These are phyloP conservation scores for Idaea straminata DNA, from an alignment of 2,888 invertebrate genomes.

Conservation along the genomic window DNA sequence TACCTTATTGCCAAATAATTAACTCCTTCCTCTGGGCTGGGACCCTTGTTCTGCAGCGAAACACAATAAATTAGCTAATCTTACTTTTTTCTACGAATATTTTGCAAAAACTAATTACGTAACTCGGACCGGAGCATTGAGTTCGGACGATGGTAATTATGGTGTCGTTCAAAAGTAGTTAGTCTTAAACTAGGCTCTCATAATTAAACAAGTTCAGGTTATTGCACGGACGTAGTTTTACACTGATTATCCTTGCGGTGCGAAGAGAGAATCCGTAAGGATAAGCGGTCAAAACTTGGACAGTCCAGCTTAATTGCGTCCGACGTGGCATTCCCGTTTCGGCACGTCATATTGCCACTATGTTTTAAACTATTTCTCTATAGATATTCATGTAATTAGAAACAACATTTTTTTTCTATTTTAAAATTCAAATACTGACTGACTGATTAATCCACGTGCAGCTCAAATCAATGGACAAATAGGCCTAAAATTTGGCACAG, in stretches of 20 bases:
- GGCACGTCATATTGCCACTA: slow-evolving; percentile 7
- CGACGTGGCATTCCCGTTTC: slow-evolving; percentile 34
- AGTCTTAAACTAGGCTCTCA: slow-evolving; percentile 28
- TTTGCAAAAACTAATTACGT: not conserved
- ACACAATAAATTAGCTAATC: not conserved
- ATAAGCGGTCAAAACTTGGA: slow-evolving; percentile 39
- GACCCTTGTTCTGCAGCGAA: too few relatives aligned
- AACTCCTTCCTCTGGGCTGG: too few relatives aligned
- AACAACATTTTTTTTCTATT: too few relatives aligned
- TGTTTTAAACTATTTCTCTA: not conserved
- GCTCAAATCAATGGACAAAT: too few relatives aligned
- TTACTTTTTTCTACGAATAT: not conserved
- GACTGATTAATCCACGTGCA: too few relatives aligned
- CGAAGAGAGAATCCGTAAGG: slow-evolving; percentile 38
- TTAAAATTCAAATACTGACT: too few relatives aligned
- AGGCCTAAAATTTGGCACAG: too few relatives aligned
- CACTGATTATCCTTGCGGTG: slow-evolving; percentile 50
- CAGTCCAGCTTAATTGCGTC: slow-evolving; percentile 49
- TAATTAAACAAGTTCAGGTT: slow-evolving; percentile 32
- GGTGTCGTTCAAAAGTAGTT: slow-evolving; percentile 23
- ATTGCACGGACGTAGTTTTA: slow-evolving; percentile 36
- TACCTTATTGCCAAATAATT: too few relatives aligned
- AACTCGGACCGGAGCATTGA: not conserved
- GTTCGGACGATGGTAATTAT: slow-evolving; percentile 5
- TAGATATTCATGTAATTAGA: not conserved